Conservation (phyloP, 2,888 invertebrate genomes). For the Aradus depressus region DNA sequence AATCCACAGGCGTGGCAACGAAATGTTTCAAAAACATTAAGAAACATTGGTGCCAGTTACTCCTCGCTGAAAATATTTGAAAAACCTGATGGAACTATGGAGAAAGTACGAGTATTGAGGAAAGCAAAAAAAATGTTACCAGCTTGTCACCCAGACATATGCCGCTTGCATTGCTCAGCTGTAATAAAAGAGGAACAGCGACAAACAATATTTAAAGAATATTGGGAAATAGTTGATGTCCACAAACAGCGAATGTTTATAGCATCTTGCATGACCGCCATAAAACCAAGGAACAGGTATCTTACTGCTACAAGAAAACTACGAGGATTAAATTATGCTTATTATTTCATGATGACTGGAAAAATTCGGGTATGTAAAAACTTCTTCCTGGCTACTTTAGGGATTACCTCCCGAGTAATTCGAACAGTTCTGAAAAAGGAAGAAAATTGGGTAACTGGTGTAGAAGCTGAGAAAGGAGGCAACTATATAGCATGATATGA, state of each 20-base stretch:
- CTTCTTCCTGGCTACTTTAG: conserved; percentile 10
- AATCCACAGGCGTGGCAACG: too few relatives aligned
- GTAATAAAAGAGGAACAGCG: conserved; percentile 18
- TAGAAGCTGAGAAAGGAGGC: conserved; percentile 23
- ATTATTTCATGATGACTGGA: conserved; percentile 9
- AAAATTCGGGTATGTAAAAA: conserved; percentile 12
- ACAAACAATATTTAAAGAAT: conserved; percentile 16
- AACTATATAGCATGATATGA: conserved; percentile 15
- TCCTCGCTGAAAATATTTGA: too few relatives aligned
- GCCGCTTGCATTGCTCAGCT: conserved; percentile 15
- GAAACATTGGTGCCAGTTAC: too few relatives aligned
- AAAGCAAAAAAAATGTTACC: too few relatives aligned
- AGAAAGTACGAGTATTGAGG: too few relatives aligned
- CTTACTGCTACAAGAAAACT: neutral
- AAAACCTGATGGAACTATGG: too few relatives aligned
- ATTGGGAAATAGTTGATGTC: conserved; percentile 19
- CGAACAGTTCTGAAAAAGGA: too few relatives aligned
- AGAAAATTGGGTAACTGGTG: too few relatives aligned
- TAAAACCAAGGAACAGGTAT: too few relatives aligned
- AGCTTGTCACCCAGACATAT: conserved; percentile 18
- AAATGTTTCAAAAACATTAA: too few relatives aligned
- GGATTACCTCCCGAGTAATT: too few relatives aligned
- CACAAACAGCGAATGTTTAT: conserved; percentile 19
- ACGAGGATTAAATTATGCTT: conserved; percentile 10
- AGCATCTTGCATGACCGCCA: conserved; percentile 11